Evolutionary conservation across 1,140 invertebrate species (phyloP), one percentile per base, ranked within the genome.

Genomic region (Parapsyche elsis): DNA sequence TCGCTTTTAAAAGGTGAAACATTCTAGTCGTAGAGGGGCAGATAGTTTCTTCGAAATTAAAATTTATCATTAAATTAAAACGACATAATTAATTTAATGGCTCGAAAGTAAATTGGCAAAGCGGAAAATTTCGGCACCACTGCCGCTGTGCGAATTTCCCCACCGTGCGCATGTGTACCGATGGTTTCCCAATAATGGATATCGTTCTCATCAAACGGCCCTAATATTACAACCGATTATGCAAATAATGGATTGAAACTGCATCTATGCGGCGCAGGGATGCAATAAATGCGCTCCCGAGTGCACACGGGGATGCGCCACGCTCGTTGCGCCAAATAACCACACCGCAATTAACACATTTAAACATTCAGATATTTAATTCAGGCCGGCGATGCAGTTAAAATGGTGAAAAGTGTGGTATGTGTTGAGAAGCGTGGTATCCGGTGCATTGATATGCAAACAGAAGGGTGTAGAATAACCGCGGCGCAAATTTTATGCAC

Each of bases 171-270:
- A 38, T 38, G 30, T 53, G 16, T 53, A 53, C 12, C 16, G 16
- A 21, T 21, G 21, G 24, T 57, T 12, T 49, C 26, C 45, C 64
- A 77, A 81, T 77, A 81, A 77, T 81, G 76, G 49, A 30, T 53
- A 14, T 16, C 53, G 23, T n/a, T 46, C 64, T 74, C 80, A 81
- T 81, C 74, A 77, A 80, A 81, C 70, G 64, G 67, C 14, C 44
- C 16, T 14, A 16, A 81, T 79, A 81, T 81, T 79, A 77, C 53
- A 78, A 76, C 23, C 46, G 81, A 81, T 81, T 81, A 81, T 81
- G 81, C 81, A 81, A 81, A 81, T 81, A 79, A 64, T 71, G 57
- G 71, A 76, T 81, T 79, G 81, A 70, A 79, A 81, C 64, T 71
- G 71, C 76, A 67, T 44, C 44, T 16, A 67, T 64, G 38, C 70